These are phyloP conservation scores for Sander vitreus DNA, from an alignment of 2,113 vertebrate genomes.

Conservation along the genomic window DNA sequence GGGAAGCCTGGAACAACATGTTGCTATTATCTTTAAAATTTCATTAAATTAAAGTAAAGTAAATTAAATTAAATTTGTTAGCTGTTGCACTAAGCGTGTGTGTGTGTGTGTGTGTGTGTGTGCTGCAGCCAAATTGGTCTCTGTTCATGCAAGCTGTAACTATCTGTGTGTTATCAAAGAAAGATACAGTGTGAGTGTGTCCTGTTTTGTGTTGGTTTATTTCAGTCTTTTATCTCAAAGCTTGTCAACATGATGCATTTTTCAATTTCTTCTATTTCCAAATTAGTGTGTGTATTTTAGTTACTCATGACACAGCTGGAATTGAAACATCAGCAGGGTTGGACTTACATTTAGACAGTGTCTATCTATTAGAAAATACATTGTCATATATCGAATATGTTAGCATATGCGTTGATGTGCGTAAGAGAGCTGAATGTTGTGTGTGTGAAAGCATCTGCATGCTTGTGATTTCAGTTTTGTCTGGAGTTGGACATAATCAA, in stretches of 20 bases:
- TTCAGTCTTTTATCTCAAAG: not conserved
- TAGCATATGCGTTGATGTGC: not conserved
- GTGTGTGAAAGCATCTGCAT: not conserved
- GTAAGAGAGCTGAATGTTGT: not conserved
- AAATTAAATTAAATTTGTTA: not conserved
- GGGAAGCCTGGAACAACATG: not conserved
- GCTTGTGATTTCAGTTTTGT: not conserved
- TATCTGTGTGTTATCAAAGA: not conserved
- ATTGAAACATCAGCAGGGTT: not conserved
- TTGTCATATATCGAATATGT: not conserved
- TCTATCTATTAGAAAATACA: not conserved
- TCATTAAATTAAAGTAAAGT: not conserved
- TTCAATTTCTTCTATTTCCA: not conserved
- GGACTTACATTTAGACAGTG: not conserved
- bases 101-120: not conserved
- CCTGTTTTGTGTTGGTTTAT: not conserved
- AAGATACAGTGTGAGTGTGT: not conserved
- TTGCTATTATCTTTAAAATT: slow-evolving; percentile 5
- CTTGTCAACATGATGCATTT: not conserved
- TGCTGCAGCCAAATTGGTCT: slow-evolving; percentile 2
- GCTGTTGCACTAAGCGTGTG: not conserved
- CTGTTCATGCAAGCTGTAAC: not conserved
- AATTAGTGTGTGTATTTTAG: not conserved
- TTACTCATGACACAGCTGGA: slow-evolving; percentile 1
- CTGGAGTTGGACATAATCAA: not conserved